Evolutionary conservation across 2,888 invertebrate genomes (phyloP), one percentile per base, ranked within the genome.

Genomic region (Panzeria rudis): DNA sequence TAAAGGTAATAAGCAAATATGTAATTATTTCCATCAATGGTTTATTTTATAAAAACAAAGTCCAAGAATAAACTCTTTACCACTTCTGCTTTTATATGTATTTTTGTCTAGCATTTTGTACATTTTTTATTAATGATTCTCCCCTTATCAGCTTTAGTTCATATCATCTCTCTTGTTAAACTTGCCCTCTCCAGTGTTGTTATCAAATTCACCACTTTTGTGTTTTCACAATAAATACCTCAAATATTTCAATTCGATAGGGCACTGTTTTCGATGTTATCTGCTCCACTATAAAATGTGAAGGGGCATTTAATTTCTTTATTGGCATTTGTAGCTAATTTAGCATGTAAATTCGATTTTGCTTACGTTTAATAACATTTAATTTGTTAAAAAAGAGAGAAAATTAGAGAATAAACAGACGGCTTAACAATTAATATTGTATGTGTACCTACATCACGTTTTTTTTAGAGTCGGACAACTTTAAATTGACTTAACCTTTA

Each of bases 131-230:
- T 82, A 82, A 85, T 82, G 78, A 78, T 56, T 69, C 50, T 82
- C 32, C 17, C 62, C 78, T 85, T 85, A 85, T 85, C 84, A 82
- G 69, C 41, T 78, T 75, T n/a, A 44, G 35, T 76, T 72, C 77
- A 69, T 77, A 73, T 80, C 35, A 59, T 73, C 62, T 82, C 69
- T 68, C 44, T 44, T 25, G 32, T 11, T 61, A 29, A 29, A 7
- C 62, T 29, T 56, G 11, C 38, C 15, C 77, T 73, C 72, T 76
- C 20, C 72, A 17, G 9, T 25, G 6, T 71, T 64, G n/a, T 64
- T 80, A 17, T 29, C 56, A 47, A 73, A 73, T 77, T 77, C 76
- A 80, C 68, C 76, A 62, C 73, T 50, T 44, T 35, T 64, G 32
- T 64, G 32, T 82, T 56, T 61, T 32, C 11, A 52, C 76, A 35